Evolutionary conservation across 2,113 vertebrate genomes (phyloP), one percentile per base, ranked within the genome.

Genomic region (Elachura formosa): DNA sequence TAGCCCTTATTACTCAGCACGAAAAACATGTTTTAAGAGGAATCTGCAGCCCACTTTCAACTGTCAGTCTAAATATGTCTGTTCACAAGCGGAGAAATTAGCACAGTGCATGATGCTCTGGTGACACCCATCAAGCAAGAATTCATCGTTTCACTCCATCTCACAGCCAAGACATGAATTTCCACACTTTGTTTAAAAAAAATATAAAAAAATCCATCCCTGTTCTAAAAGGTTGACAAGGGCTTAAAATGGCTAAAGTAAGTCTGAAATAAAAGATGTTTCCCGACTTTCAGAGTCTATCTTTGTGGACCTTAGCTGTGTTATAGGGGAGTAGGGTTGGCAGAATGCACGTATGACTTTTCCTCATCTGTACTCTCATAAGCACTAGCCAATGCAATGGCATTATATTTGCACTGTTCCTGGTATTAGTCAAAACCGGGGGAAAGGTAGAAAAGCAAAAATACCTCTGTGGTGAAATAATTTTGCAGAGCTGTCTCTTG

Each of bases 11-110:
- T 97, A 96, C 94, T 96, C 85, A 87, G 94, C 91, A 96, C 79
- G 92, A 97, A 96, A 97, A 95, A 96, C 54, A 94, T 81, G 94
- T 93, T 97, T 96, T 90, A 97, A 97, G 91, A 95, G 94, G 96
- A 97, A 96, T 96, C 94, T 96, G 85, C 92, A 94, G 94, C 92
- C 90, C 94, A 96, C 95, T 97, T 97, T 93, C 80, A 96, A 94
- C 93, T 96, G 97, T 97, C 97, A 97, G 85, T 92, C 93, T 92
- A 96, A 94, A 97, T 97, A 96, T 77, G 90, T 96, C 93, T 94
- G 87, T 83, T 96, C 34, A 10, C 66, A 87, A 93, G 93, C 95
- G 91, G 90, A 93, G 90, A 96, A 97, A 97, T 96, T 92, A 96
- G 74, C 68, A 82, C 59, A 67, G 85, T 7, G 5, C 64, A 64